Percentiles rank a stretch among this genome's conserved stretches.
phyloP scores from a whole-genome alignment of 2,888 invertebrate genomes.

The Mylabris sibirica region DNA sequence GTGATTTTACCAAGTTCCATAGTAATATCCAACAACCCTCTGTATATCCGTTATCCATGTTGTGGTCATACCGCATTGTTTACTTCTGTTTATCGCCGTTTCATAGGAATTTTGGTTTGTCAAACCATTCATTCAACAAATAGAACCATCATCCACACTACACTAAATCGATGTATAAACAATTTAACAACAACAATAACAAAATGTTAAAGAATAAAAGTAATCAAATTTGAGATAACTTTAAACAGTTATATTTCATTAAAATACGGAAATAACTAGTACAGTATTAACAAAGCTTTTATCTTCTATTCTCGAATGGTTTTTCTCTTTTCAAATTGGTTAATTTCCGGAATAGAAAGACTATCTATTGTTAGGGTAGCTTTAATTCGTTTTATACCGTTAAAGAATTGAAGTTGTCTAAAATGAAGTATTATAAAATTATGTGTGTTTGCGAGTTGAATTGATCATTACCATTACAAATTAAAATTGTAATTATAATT shows the following conservation, averaged over 20 bases:
- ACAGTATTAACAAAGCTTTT: neutral
- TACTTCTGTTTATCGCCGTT: slow-evolving; percentile 37
- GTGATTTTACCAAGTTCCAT: slow-evolving; percentile 27
- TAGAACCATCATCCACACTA: slow-evolving; percentile 32
- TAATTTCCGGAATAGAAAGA: slow-evolving; percentile 46
- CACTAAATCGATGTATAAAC: slow-evolving; percentile 28
- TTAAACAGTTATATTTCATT: neutral
- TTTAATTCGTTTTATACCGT: slow-evolving; percentile 22
- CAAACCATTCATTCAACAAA: slow-evolving; percentile 29
- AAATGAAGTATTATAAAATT: slow-evolving; percentile 40
- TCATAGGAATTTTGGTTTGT: slow-evolving; percentile 29
- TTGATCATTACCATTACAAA: slow-evolving; percentile 16
- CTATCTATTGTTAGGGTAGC: slow-evolving; percentile 44
- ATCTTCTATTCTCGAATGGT: slow-evolving; percentile 15
- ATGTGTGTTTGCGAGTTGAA: slow-evolving; percentile 36
- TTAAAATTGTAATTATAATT: slow-evolving; percentile 35
- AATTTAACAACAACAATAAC: slow-evolving; percentile 17
- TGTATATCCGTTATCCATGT: slow-evolving; percentile 33
- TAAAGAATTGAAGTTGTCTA: slow-evolving; percentile 4
- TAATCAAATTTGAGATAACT: slow-evolving; percentile 4
- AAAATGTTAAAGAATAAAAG: too few relatives aligned
- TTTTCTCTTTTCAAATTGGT: slow-evolving; percentile 43
- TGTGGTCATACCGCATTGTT: slow-evolving; percentile 39
- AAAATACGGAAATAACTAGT: neutral
- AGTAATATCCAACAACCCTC: slow-evolving; percentile 29